phyloP scores from a whole-genome alignment of 1,140 invertebrate genomes.

The Melanaphis sacchari region DNA sequence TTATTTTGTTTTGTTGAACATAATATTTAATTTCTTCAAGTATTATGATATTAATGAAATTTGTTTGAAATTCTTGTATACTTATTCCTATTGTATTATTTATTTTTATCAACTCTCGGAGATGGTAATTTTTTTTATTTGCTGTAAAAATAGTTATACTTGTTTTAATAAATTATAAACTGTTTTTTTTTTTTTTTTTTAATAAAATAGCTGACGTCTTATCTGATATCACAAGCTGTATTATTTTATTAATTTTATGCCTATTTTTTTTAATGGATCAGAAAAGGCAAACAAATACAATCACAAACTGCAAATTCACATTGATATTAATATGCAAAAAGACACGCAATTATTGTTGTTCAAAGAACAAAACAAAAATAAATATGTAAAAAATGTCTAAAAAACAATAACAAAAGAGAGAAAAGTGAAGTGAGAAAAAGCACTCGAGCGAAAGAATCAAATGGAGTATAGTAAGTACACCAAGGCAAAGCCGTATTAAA shows the following conservation, averaged over 20 bases:
- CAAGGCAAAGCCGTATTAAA: conserved; percentile 44
- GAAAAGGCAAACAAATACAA: conserved; percentile 51
- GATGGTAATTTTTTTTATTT: not conserved
- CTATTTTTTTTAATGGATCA: conserved; percentile 28
- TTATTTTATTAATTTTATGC: not conserved
- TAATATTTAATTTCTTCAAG: not conserved
- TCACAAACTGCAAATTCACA: conserved; percentile 54
- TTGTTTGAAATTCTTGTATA: not conserved
- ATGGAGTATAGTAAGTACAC: conserved; percentile 41
- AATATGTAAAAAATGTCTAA: conserved; percentile 54
- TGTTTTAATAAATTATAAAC: not conserved
- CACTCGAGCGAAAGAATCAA: conserved; percentile 57
- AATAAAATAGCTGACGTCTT: not conserved
- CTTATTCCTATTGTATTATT: not conserved
- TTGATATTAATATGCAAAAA: conserved; percentile 58
- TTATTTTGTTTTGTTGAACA: not conserved
- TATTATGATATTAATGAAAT: not conserved
- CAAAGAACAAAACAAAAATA: conserved; percentile 48
- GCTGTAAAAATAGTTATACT: not conserved
- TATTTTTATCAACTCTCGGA: not conserved
- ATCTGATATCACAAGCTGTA: conserved; percentile 15
- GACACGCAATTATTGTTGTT: conserved; percentile 54
- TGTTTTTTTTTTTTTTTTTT: too few species aligned
- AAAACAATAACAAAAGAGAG: conserved; percentile 51
- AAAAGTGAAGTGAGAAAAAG: conserved; percentile 56